Evolutionary conservation across 2,888 invertebrate genomes (phyloP).

Genomic region (Choreutis nemorana): DNA sequence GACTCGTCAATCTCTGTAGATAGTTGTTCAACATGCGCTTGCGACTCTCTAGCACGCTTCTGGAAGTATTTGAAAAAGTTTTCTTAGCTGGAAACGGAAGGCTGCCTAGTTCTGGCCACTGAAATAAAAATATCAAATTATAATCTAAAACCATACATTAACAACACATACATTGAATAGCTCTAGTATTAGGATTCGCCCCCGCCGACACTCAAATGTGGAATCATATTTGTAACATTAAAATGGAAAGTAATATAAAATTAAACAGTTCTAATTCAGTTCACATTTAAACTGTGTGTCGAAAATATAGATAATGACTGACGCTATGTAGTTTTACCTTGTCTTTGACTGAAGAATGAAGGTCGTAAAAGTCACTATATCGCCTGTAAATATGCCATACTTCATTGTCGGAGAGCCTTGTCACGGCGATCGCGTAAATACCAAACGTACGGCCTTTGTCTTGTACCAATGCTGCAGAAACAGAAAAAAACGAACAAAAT

Average conservation of each 20-base stretch:
- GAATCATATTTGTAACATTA: too few species aligned
- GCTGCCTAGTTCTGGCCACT: slow-evolving; percentile 82
- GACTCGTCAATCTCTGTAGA: slow-evolving; percentile 69
- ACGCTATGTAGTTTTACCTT: slow-evolving; percentile 58
- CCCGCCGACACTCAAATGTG: too few species aligned
- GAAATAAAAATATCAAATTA: slow-evolving; percentile 25
- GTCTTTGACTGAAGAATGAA: slow-evolving; percentile 83
- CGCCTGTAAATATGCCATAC: slow-evolving; percentile 92
- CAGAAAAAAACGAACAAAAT: neutral
- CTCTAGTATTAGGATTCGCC: too few species aligned
- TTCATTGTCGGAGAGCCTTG: slow-evolving; percentile 72
- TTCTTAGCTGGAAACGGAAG: slow-evolving; percentile 91
- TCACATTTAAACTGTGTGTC: too few species aligned
- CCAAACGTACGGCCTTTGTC: slow-evolving; percentile 88
- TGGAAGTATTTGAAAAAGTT: slow-evolving; percentile 91
- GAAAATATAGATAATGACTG: too few species aligned
- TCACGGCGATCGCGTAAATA: slow-evolving; percentile 86
- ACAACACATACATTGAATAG: too few species aligned
- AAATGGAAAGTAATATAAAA: too few species aligned
- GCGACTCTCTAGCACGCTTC: slow-evolving; percentile 83
- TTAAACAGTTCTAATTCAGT: too few species aligned
- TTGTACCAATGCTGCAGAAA: slow-evolving; percentile 71
- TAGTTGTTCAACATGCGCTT: slow-evolving; percentile 85
- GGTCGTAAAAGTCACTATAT: slow-evolving; percentile 93
- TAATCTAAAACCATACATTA: too few species aligned